Evolutionary conservation across 2,113 vertebrate genomes (phyloP).

Genomic region (Bambusicola thoracicus): DNA sequence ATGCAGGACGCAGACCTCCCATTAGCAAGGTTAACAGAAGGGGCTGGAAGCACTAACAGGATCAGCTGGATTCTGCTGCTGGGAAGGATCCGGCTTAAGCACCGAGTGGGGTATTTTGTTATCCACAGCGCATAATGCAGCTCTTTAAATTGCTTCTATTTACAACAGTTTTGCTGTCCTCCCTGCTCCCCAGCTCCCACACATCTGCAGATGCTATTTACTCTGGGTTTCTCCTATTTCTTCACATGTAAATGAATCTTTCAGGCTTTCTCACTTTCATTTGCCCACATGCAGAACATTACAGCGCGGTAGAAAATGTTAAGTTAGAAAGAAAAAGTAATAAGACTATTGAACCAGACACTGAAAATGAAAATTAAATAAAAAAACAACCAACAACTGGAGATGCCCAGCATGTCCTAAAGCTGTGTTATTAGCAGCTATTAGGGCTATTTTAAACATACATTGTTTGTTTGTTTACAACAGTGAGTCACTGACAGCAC

Average conservation of each 20-base stretch:
- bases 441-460: background rate
- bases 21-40: background rate
- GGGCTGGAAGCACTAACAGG: background rate
- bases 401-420: background rate
- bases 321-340: background rate
- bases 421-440: constrained; percentile 28
- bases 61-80: background rate
- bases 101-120: constrained; percentile 20
- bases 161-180: constrained; percentile 41
- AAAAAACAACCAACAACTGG: background rate
- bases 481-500: constrained; percentile 4
- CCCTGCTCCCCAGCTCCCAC: constrained; percentile 34
- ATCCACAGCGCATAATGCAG: background rate
- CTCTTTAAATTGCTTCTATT: constrained; percentile 46
- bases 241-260: constrained; percentile 48
- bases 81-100: background rate
- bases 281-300: constrained; percentile 12
- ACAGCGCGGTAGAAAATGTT: background rate
- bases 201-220: constrained; percentile 29
- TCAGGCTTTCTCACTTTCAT: constrained; percentile 27
- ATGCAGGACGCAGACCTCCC: background rate
- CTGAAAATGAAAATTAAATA: background rate
- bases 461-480: background rate
- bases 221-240: constrained; percentile 31
- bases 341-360: background rate